These are phyloP conservation scores for Coptodon bakossiorum DNA, from an alignment of 2,113 vertebrate genomes.

Conservation along the genomic window DNA sequence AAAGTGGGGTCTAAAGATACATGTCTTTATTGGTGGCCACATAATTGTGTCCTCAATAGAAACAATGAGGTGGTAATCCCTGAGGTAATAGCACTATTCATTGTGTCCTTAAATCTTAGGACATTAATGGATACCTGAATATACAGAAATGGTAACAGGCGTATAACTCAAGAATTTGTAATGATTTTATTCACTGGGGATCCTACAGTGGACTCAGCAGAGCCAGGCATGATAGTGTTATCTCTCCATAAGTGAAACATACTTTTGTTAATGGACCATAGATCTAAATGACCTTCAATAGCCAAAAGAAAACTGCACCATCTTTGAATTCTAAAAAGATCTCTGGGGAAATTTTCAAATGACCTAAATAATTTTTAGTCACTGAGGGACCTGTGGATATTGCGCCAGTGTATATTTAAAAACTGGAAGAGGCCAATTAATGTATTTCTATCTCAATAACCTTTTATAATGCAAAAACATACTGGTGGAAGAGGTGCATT, in stretches of 20 bases:
- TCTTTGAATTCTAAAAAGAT: constrained; percentile 59
- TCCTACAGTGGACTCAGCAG: constrained; percentile 20
- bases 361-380: constrained; percentile 60
- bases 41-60: constrained; percentile 14
- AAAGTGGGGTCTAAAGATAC: background rate
- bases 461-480: constrained; percentile 49
- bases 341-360: constrained; percentile 51
- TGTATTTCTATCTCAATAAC: constrained; percentile 34
- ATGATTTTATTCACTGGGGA: constrained; percentile 44
- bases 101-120: constrained; percentile 17
- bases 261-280: constrained; percentile 54
- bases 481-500: constrained; percentile 19
- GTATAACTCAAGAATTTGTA: constrained; percentile 15
- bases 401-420: constrained; percentile 28
- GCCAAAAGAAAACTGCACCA: constrained; percentile 45
- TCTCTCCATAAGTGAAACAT: constrained; percentile 20
- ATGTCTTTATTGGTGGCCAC: constrained; percentile 2
- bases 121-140: constrained; percentile 28
- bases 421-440: constrained; percentile 47
- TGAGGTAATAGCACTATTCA: constrained; percentile 13
- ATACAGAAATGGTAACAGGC: constrained; percentile 16
- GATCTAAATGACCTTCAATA: constrained; percentile 58
- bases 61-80: constrained; percentile 28
- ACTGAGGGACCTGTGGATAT: constrained; percentile 19
- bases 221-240: constrained; percentile 12